A percentile compares a stretch with the other conserved stretches of the same genome.
Conservation (phyloP, 2,888 invertebrate genomes). For the Athrips mouffetella region DNA sequence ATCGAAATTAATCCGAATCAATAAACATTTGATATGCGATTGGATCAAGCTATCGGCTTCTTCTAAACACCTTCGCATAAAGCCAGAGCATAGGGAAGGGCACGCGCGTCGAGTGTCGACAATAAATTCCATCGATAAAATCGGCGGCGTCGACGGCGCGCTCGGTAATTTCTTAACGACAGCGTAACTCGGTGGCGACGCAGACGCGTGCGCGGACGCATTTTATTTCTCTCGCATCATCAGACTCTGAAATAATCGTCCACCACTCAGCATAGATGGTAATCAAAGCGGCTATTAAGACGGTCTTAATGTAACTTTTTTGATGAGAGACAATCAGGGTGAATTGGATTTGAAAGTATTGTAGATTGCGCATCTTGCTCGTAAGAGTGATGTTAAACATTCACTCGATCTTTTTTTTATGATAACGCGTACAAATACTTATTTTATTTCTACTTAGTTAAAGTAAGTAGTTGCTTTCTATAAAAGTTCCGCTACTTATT, state of each 20-base stretch:
- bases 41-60: slow-evolving; percentile 8
- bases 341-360: slow-evolving; percentile 41
- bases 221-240: slow-evolving; percentile 70
- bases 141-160: slow-evolving; percentile 68
- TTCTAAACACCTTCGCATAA: slow-evolving; percentile 21
- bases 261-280: slow-evolving; percentile 75
- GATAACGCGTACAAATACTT: slow-evolving; percentile 2
- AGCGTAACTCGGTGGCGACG: slow-evolving; percentile 77
- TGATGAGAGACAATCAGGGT: slow-evolving; percentile 56
- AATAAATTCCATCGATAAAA: slow-evolving; percentile 78
- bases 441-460: slow-evolving; percentile 6
- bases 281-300: slow-evolving; percentile 74
- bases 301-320: slow-evolving; percentile 71
- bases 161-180: slow-evolving; percentile 76
- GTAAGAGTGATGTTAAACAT: slow-evolving; percentile 11
- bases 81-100: slow-evolving; percentile 42
- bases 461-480: background rate
- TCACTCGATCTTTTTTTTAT: slow-evolving; percentile 5
- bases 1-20: background rate
- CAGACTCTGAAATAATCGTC: slow-evolving; percentile 74
- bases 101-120: slow-evolving; percentile 63
- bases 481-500: slow-evolving; percentile 1
- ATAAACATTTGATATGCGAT: slow-evolving; percentile 13
- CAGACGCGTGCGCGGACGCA: slow-evolving; percentile 72
- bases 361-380: slow-evolving; percentile 30